phyloP scores from a whole-genome alignment of 1,140 invertebrate genomes.

The Aculops lycopersici region DNA sequence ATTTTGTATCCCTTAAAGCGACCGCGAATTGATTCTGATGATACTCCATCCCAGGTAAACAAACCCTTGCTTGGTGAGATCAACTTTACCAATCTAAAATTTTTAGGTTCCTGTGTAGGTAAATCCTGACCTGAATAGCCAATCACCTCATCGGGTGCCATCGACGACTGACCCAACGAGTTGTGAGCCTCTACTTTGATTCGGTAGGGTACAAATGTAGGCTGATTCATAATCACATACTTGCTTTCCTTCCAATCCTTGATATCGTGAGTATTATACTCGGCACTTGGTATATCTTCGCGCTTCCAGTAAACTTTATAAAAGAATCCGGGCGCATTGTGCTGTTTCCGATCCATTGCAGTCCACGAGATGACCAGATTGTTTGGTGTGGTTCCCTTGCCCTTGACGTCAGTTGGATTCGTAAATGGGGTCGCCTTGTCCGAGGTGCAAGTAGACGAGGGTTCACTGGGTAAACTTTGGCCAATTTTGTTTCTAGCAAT shows the following conservation, averaged over 20 bases:
- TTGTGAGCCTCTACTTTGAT: constrained; percentile 79
- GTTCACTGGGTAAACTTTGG: constrained; percentile 41
- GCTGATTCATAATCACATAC: constrained; percentile 37
- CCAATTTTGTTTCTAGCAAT: constrained; percentile 75
- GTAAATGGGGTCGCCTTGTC: constrained; percentile 54
- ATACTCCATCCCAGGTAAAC: constrained; percentile 47
- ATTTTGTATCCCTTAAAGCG: constrained; percentile 84
- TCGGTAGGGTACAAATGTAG: constrained; percentile 58
- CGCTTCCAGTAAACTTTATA: constrained; percentile 60
- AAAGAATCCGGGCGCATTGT: constrained; percentile 67
- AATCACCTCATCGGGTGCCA: constrained; percentile 37
- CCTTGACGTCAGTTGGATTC: constrained; percentile 77
- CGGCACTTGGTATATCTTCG: constrained; percentile 31
- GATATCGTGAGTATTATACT: constrained; percentile 36
- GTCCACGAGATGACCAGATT: constrained; percentile 86
- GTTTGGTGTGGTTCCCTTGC: constrained; percentile 46
- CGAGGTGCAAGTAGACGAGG: constrained; percentile 45
- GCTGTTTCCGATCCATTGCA: constrained; percentile 74
- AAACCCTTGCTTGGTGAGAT: constrained; percentile 36
- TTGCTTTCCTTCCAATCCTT: constrained; percentile 34
- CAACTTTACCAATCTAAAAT: constrained; percentile 42
- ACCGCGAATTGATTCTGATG: constrained; percentile 33
- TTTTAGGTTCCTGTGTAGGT: constrained; percentile 40
- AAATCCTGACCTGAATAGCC: constrained; percentile 82
- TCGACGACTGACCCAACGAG: constrained; percentile 48